phyloP scores from a whole-genome alignment of 2,888 invertebrate species.

The Rotaria sp. region DNA sequence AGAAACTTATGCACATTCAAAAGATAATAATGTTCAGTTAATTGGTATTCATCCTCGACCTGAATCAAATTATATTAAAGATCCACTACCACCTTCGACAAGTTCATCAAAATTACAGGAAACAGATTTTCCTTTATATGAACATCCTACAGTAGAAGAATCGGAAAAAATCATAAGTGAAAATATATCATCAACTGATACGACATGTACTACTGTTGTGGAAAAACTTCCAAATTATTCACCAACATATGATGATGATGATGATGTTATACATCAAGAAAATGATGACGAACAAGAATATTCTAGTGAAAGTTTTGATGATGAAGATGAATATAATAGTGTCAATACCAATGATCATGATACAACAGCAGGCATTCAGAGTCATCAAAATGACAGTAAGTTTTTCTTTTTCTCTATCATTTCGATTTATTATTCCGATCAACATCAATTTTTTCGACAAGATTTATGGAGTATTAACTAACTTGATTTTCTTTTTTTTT shows the following conservation, averaged over 20 bases:
- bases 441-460: too few relatives aligned
- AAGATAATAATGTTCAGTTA: neutral
- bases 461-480: too few relatives aligned
- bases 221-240: neutral
- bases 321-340: neutral
- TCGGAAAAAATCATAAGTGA: neutral
- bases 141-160: neutral
- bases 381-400: neutral
- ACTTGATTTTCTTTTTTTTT: too few relatives aligned
- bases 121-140: conserved; percentile 15
- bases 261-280: neutral
- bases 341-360: neutral
- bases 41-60: neutral
- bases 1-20: neutral
- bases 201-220: neutral
- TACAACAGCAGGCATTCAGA: neutral
- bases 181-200: neutral
- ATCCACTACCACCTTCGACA: neutral
- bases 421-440: too few relatives aligned
- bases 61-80: neutral
- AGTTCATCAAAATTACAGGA: neutral
- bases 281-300: neutral
- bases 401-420: neutral
- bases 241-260: neutral
- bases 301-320: neutral